A percentile compares a stretch with the other conserved stretches of the same genome.
Conservation (phyloP, 2,888 invertebrate species). For the Pterostichus madidus region DNA sequence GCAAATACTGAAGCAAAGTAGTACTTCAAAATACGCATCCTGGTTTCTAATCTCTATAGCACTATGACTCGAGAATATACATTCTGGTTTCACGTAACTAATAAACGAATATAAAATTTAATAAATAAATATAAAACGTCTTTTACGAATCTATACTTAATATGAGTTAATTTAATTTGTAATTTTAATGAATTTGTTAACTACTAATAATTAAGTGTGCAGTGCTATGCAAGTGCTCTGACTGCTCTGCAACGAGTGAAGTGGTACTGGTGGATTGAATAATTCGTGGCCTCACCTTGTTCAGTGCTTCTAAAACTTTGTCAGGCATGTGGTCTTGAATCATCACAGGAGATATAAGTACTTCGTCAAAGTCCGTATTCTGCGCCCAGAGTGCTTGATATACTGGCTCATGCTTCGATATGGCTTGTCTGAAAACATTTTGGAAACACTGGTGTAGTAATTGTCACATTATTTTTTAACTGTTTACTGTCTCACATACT, state of each 20-base stretch:
- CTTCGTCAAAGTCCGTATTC: constrained; percentile 91
- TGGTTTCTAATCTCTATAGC: constrained; percentile 28
- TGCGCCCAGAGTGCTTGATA: constrained; percentile 94
- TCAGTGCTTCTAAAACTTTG: constrained; percentile 88
- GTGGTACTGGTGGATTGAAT: constrained; percentile 60
- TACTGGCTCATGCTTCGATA: constrained; percentile 87
- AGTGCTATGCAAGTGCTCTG: constrained; percentile 56
- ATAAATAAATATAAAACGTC: constrained; percentile 17
- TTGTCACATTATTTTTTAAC: neutral
- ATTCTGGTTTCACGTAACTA: constrained; percentile 32
- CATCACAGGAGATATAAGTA: constrained; percentile 93
- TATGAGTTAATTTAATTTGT: neutral
- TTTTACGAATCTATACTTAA: neutral
- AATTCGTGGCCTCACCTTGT: constrained; percentile 84
- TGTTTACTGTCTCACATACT: neutral
- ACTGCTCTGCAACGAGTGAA: constrained; percentile 37
- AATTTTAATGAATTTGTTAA: constrained; percentile 10
- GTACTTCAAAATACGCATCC: constrained; percentile 54
- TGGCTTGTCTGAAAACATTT: constrained; percentile 80
- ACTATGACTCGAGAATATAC: constrained; percentile 38
- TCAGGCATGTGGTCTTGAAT: constrained; percentile 95
- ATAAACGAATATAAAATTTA: constrained; percentile 8
- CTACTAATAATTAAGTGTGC: constrained; percentile 28
- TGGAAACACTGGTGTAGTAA: constrained; percentile 38
- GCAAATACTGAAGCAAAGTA: constrained; percentile 48